Evolutionary conservation across 2,888 invertebrate genomes (phyloP).

Genomic region (Diarsia brunnea): DNA sequence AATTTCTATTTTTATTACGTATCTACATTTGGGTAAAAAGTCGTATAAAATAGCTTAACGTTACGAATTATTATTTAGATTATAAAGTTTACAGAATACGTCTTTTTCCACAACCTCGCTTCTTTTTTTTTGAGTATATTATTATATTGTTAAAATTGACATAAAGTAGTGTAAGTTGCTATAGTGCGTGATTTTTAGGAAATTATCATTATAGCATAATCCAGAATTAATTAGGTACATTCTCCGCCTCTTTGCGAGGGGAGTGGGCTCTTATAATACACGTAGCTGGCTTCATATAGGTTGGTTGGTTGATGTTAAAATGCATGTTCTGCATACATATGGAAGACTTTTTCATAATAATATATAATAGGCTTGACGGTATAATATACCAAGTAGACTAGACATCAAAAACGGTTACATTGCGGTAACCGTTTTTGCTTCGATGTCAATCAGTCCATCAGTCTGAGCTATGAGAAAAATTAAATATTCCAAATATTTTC

Average conservation of each 20-base stretch:
- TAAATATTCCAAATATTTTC: no score
- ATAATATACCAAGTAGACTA: no score
- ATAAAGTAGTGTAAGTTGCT: conserved; percentile 25
- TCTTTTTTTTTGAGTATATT: conserved; percentile 50
- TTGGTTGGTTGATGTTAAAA: neutral
- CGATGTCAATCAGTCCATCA: no score
- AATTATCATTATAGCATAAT: neutral
- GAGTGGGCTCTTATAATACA: no score
- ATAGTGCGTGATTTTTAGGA: conserved; percentile 25
- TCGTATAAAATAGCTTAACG: conserved; percentile 64
- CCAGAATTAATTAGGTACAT: neutral
- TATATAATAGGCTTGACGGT: neutral
- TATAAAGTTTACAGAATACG: conserved; percentile 53
- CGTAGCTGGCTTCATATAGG: no score
- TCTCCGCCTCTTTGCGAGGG: no score
- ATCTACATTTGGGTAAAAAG: conserved; percentile 87
- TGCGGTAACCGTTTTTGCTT: no score
- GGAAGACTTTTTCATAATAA: neutral
- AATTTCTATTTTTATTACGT: conserved; percentile 67
- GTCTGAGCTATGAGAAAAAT: no score
- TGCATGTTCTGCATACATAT: neutral
- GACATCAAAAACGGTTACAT: no score
- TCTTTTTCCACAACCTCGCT: conserved; percentile 47
- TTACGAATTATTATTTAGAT: conserved; percentile 34
- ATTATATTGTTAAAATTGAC: conserved; percentile 25